A percentile compares a stretch with the other conserved stretches of the same genome.
Evolutionary conservation across 2,113 vertebrate genomes (phyloP).

Genomic region (Phrynocephalus versicolor): DNA sequence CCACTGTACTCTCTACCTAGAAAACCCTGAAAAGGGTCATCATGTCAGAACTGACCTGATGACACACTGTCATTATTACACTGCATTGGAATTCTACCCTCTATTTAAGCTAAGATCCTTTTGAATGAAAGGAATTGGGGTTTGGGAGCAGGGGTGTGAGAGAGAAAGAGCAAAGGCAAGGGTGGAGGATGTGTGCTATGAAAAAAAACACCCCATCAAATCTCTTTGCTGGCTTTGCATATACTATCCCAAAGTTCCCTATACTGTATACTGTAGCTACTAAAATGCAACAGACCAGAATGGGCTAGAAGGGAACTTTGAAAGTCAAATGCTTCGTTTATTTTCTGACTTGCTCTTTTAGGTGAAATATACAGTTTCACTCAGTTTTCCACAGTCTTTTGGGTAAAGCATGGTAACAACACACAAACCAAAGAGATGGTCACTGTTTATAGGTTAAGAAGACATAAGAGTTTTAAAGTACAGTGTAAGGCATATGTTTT

Average conservation of each 20-base stretch:
- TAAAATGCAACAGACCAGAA: neutral
- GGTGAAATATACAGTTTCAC: neutral
- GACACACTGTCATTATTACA: too few species aligned
- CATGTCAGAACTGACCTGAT: too few species aligned
- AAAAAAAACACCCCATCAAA: neutral
- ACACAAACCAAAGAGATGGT: neutral
- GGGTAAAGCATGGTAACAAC: neutral
- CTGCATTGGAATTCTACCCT: too few species aligned
- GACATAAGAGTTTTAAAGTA: neutral
- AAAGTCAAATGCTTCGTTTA: neutral
- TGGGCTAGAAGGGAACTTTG: neutral
- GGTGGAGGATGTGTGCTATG: neutral
- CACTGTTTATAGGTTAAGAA: neutral
- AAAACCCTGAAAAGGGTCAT: too few species aligned
- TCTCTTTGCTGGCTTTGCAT: neutral
- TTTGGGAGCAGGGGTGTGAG: too few species aligned
- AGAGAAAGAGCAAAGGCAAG: neutral
- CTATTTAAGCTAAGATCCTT: too few species aligned
- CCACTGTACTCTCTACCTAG: too few species aligned
- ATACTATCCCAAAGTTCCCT: neutral
- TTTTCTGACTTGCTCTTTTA: neutral
- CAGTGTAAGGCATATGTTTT: neutral
- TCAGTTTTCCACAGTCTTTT: neutral
- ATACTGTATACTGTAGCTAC: neutral
- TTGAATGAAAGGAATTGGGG: too few species aligned